Percentiles rank a stretch among this genome's conserved stretches.
Conservation (phyloP, 2,113 vertebrate genomes). For the Oceanites oceanicus region DNA sequence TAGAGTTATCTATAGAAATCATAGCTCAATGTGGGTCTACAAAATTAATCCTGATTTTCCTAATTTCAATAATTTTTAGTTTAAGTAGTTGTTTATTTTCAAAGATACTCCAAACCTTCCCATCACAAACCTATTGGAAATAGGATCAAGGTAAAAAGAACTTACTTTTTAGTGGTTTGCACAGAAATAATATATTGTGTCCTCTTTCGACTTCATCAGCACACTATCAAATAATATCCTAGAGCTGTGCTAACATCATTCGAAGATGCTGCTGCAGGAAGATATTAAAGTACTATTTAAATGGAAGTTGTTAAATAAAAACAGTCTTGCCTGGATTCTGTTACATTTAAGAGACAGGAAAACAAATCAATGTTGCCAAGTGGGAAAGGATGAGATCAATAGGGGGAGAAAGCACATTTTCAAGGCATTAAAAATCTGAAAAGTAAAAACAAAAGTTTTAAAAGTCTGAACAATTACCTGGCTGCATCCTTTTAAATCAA, state of each 20-base stretch:
- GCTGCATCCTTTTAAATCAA: constrained; percentile 57
- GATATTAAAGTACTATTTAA: constrained; percentile 7
- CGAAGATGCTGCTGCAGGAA: neutral
- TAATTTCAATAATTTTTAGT: neutral
- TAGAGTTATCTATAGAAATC: neutral
- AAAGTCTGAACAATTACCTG: constrained; percentile 48
- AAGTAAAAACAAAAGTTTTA: constrained; percentile 42
- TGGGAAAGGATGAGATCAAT: constrained; percentile 57
- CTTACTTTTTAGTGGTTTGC: neutral
- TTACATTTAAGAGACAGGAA: constrained; percentile 47
- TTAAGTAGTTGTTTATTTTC: neutral
- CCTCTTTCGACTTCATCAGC: constrained; percentile 1
- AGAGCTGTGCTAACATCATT: neutral
- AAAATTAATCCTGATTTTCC: neutral
- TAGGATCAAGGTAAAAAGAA: neutral
- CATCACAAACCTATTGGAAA: neutral
- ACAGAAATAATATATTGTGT: neutral
- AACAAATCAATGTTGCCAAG: constrained; percentile 64
- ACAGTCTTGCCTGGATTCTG: constrained; percentile 18
- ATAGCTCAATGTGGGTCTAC: neutral
- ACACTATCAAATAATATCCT: neutral
- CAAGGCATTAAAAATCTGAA: constrained; percentile 41
- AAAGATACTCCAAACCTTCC: neutral
- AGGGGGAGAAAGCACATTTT: constrained; percentile 4
- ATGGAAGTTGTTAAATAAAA: constrained; percentile 50